phyloP scores from a whole-genome alignment of 2,888 invertebrate species.

The Agrypnus murinus region DNA sequence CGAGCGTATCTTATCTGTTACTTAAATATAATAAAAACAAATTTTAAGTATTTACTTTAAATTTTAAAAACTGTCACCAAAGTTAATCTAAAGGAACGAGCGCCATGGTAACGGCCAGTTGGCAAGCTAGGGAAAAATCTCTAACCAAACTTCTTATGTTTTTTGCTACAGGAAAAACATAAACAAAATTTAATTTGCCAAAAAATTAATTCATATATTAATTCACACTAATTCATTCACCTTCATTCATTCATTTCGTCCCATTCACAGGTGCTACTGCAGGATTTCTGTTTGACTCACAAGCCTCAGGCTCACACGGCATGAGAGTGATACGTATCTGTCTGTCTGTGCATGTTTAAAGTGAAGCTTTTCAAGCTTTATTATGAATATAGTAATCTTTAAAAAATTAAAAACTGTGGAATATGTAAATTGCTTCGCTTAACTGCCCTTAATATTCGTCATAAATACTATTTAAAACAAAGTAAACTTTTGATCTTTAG shows the following conservation, averaged over 20 bases:
- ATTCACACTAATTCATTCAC: slow-evolving; percentile 15
- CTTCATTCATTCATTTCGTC: slow-evolving; percentile 12
- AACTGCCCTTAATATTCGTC: slow-evolving; percentile 40
- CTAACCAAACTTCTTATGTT: no score
- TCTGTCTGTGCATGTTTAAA: slow-evolving; percentile 36
- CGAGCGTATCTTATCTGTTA: slow-evolving; percentile 30
- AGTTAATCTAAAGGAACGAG: background rate
- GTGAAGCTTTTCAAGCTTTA: slow-evolving; percentile 32
- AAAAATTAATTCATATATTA: no score
- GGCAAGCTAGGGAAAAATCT: no score
- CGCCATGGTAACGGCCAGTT: no score
- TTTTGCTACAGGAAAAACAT: no score
- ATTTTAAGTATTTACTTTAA: background rate
- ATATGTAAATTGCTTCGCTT: slow-evolving; percentile 34
- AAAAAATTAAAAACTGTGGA: slow-evolving; percentile 37
- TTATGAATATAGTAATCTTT: slow-evolving; percentile 31
- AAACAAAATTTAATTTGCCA: no score
- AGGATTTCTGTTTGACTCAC: slow-evolving; percentile 15
- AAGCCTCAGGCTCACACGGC: slow-evolving; percentile 36
- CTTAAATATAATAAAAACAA: background rate
- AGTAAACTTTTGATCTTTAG: slow-evolving; percentile 31
- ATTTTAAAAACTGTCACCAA: background rate
- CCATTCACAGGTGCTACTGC: background rate
- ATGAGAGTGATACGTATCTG: slow-evolving; percentile 36
- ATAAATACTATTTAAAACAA: slow-evolving; percentile 43